phyloP scores from a whole-genome alignment of 2,888 invertebrate genomes.

The Arrhopalites spinosus region DNA sequence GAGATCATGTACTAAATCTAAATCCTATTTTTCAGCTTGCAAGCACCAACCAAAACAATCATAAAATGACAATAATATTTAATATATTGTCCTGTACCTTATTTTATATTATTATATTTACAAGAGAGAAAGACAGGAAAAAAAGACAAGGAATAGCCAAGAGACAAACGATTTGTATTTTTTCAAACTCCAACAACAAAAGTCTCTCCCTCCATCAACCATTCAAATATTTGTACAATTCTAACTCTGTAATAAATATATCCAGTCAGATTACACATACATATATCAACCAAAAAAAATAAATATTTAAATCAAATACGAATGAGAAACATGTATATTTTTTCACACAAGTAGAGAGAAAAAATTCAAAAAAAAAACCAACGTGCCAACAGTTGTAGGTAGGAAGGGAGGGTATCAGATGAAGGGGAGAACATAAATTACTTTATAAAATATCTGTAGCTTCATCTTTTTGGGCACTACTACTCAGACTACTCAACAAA shows the following conservation, averaged over 20 bases:
- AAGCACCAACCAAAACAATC: slow-evolving; percentile 39
- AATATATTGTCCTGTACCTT: not conserved
- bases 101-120: too few species aligned
- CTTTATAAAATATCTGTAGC: not conserved
- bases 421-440: not conserved
- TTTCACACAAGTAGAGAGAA: too few species aligned
- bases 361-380: too few species aligned
- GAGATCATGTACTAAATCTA: not conserved
- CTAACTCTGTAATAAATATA: too few species aligned
- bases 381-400: too few species aligned
- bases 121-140: not conserved
- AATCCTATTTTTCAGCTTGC: slow-evolving; percentile 39
- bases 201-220: too few species aligned
- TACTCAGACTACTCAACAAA: not conserved
- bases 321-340: too few species aligned
- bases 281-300: slow-evolving; percentile 7
- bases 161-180: too few species aligned
- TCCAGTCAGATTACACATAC: too few species aligned
- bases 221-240: too few species aligned
- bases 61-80: not conserved
- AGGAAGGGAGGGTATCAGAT: too few species aligned
- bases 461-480: not conserved
- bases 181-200: too few species aligned
- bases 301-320: not conserved
- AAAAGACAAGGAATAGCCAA: not conserved